Evolutionary conservation across 2,113 vertebrate genomes (phyloP).

Genomic region (Balaenoptera acutorostrata): DNA sequence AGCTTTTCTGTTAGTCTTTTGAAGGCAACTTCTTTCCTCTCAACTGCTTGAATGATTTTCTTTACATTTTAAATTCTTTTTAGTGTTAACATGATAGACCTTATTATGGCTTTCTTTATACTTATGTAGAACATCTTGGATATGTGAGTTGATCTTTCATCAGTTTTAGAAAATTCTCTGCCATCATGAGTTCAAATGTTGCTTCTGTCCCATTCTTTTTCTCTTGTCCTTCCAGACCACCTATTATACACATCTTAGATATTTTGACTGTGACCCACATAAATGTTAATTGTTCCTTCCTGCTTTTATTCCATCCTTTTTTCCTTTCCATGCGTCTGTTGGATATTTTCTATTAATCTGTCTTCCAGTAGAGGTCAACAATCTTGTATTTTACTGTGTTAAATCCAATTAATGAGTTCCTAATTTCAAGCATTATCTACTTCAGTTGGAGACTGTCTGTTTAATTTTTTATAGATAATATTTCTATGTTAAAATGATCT

Average conservation of each 20-base stretch:
- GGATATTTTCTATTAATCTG: not conserved
- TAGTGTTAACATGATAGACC: not conserved
- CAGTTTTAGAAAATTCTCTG: not conserved
- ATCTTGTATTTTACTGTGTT: not conserved
- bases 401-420: not conserved
- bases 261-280: not conserved
- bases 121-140: not conserved
- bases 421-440: not conserved
- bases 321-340: not conserved
- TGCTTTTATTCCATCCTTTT: not conserved
- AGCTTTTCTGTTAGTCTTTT: not conserved
- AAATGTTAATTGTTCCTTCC: not conserved
- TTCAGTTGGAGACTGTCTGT: not conserved
- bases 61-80: not conserved
- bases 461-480: conserved; percentile 2
- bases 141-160: not conserved
- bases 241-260: not conserved
- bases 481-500: not conserved
- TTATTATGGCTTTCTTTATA: not conserved
- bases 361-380: not conserved
- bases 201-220: not conserved
- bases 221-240: not conserved
- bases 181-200: not conserved
- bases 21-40: not conserved
- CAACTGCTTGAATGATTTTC: not conserved